phyloP scores from a whole-genome alignment of 2,797 vertebrate species.

The Brachyalestes nurse region DNA sequence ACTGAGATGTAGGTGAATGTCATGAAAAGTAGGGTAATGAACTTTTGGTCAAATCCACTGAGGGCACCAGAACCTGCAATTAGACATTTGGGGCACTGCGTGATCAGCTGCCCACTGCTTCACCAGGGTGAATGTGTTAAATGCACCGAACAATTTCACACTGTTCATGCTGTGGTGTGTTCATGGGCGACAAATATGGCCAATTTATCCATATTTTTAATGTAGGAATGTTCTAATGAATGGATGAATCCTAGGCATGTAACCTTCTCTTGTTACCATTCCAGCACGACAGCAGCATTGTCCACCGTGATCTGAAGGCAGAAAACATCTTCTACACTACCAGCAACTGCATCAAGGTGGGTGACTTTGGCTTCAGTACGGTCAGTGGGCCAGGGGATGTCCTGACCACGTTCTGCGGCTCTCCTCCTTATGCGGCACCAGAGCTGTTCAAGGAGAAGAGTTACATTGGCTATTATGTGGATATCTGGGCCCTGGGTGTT shows the following conservation, averaged over 20 bases:
- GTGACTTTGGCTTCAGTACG: slow-evolving; percentile 82
- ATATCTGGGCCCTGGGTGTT: slow-evolving; percentile 82
- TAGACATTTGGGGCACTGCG: no score
- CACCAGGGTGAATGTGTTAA: no score
- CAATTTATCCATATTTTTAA: no score
- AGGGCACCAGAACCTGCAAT: not conserved
- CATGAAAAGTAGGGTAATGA: not conserved
- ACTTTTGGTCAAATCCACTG: not conserved
- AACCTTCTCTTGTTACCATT: slow-evolving; percentile 35
- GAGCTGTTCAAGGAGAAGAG: slow-evolving; percentile 80
- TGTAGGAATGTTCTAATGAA: no score
- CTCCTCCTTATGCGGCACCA: slow-evolving; percentile 80
- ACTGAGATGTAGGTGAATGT: not conserved
- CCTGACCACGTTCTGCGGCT: slow-evolving; percentile 80
- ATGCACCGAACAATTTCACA: no score
- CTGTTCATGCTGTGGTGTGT: no score
- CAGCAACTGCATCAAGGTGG: slow-evolving; percentile 79
- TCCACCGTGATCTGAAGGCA: slow-evolving; percentile 83
- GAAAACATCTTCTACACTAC: slow-evolving; percentile 84
- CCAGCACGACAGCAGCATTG: slow-evolving; percentile 80
- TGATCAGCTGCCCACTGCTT: no score
- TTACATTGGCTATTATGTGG: slow-evolving; percentile 74
- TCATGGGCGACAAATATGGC: no score
- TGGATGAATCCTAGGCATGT: no score
- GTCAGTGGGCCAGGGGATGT: slow-evolving; percentile 64